Base-by-base conservation (phyloP, 92 coral and sea anemone genomes). In the Porites evermanni region DNA sequence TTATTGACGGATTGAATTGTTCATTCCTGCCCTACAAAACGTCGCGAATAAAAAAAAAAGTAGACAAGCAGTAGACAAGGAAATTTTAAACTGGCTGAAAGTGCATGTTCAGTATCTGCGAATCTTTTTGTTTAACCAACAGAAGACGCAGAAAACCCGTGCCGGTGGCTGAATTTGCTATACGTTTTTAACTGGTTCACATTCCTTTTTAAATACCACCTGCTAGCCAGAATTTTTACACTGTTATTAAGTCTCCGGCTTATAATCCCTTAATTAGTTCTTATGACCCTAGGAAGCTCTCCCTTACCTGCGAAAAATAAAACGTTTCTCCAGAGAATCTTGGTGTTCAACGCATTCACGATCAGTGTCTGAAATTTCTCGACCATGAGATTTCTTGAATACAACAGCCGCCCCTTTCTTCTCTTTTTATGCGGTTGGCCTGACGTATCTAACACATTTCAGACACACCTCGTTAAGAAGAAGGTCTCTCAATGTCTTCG, bases 391-490 rank as follows among this genome's bases (percentile, higher is more conserved):
- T 50, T 67, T 23, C 47, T 23, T 80, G 64, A 67, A 80, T 80
- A 65, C 52, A 53, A 67, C 69, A 9, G 14, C 75, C 53, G 85
- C 52, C 53, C 75, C 61, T 2, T 21, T 69, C 17, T 24, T 18
- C 7, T 21, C 64, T 76, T 79, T 79, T 79, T 79, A 24, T 64
- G 19, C 20, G 26, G 72, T 44, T 14, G 8, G 52, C 12, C 11
- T 68, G 77, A 52, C 77, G 58, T 19, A 7, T 47, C 60, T 47
- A 38, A 52, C 77, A 80, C 75, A 67, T 68, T 80, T 67, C n/a
- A 79, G 85, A 69, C 76, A 51, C 50, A 56, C 85, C 67, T 68
- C 76, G 26, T 80, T 80, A 80, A 53, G 67, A 51, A 53, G 67
- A 23, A 13, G 23, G 3, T 66, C 75, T 20, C 67, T 23, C 63